Evolutionary conservation across 1,140 invertebrate genomes (phyloP), one percentile per base, ranked within the genome.

Genomic region (Piezodorus guildinii): DNA sequence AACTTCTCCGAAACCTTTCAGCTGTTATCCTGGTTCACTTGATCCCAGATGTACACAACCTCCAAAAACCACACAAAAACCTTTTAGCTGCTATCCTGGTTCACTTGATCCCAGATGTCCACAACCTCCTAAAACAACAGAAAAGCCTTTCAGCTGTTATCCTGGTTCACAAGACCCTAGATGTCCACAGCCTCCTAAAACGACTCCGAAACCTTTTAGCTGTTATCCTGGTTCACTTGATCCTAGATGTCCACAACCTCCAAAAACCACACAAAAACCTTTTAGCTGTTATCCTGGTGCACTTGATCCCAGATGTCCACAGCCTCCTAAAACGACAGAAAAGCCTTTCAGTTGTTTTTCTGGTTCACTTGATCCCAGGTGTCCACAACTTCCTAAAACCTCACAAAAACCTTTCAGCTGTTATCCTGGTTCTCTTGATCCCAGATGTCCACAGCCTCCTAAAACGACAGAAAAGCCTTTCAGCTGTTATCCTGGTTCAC

Each of bases 121-220:
- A 64, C 6, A 67, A 62, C 52, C 66, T 62, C 67, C 63, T 4
- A 64, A 39, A 64, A 68, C 59, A 59, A 39, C n/a, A 0, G 63
- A 62, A 45, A 21, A 16, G 9, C 30, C 30, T 5, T 68, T 72
- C 61, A 60, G 68, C 9, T 77, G 74, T 64, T 75, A 70, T 65
- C 75, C 73, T 21, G 76, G 76, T 54, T 74, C 71, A 17, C 70
- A 67, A 5, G 75, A 78, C 71, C 77, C 77, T 23, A 68, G 75
- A 63, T 78, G 77, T 62, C 74, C 74, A 23, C 71, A 30, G 9
- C 3, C 30, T 30, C 30, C 62, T 66, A 67, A 52, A 68, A 67
- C 58, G 17, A 60, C 66, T n/a, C 44, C 52, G 10, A 23, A 27
- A 34, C 64, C 68, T 58, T 25, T 51, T 15, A 60, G 61, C 5